A percentile compares a stretch with the other conserved stretches of the same genome.
phyloP scores from a whole-genome alignment of 2,797 vertebrate species.

The Lepilemur septentrionalis region DNA sequence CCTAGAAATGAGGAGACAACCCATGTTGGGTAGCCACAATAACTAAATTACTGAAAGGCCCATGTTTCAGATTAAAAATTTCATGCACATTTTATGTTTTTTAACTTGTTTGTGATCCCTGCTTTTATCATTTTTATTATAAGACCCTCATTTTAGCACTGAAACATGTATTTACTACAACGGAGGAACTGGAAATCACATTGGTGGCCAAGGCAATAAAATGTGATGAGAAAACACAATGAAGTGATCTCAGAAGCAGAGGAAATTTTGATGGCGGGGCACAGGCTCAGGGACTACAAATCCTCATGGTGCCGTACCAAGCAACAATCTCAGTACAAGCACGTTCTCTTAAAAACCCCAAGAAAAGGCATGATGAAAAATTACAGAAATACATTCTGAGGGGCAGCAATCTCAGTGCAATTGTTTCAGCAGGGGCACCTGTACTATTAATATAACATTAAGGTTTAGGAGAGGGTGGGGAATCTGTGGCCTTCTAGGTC shows the following conservation, averaged over 20 bases:
- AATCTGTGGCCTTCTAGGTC: no score
- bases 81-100: background rate
- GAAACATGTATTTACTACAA: background rate
- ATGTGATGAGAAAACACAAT: background rate
- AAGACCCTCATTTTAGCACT: background rate
- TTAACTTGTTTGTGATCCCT: background rate
- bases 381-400: background rate
- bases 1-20: background rate
- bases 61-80: background rate
- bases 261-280: background rate
- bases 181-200: background rate
- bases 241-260: background rate
- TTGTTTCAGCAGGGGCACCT: background rate
- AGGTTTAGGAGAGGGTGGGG: background rate
- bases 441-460: background rate
- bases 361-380: background rate
- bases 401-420: background rate
- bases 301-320: background rate
- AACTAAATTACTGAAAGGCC: slow-evolving; percentile 4
- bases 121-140: background rate
- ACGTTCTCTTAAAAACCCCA: background rate
- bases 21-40: background rate
- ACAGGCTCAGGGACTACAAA: background rate
- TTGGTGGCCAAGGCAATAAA: background rate
- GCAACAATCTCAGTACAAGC: background rate